A percentile compares a stretch with the other conserved stretches of the same genome.
These are phyloP conservation scores for Liposcelis brunnea DNA, from an alignment of 2,888 invertebrate genomes.

Conservation along the genomic window DNA sequence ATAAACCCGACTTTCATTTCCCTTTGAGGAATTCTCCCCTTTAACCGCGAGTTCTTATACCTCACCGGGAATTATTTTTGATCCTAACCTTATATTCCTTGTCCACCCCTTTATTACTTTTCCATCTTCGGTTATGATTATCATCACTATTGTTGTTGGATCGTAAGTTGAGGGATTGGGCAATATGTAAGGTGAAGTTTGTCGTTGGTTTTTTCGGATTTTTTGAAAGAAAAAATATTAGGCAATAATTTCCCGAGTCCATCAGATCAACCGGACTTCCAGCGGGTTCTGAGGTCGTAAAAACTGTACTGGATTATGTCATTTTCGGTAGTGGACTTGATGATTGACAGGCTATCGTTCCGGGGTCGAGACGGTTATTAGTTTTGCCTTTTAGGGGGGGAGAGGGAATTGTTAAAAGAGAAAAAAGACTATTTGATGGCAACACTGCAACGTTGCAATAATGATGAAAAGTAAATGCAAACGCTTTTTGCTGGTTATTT, in stretches of 20 bases:
- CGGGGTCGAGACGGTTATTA: too few species aligned
- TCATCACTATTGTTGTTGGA: not conserved
- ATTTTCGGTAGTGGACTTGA: conserved; percentile 2
- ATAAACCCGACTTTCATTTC: too few species aligned
- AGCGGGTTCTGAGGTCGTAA: too few species aligned
- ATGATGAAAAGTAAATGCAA: too few species aligned
- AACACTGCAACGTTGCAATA: too few species aligned
- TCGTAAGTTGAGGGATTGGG: not conserved
- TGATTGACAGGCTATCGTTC: conserved; percentile 7
- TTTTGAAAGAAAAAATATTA: conserved; percentile 2
- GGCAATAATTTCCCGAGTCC: conserved; percentile 7
- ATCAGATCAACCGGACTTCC: conserved; percentile 4
- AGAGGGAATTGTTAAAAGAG: too few species aligned
- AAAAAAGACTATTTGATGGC: too few species aligned
- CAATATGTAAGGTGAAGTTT: not conserved
- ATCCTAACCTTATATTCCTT: too few species aligned
- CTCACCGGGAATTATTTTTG: not conserved
- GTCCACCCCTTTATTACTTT: conserved; percentile 9
- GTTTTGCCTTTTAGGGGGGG: too few species aligned
- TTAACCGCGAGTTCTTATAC: not conserved
- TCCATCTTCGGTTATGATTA: conserved; percentile 10
- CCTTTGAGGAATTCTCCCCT: not conserved
- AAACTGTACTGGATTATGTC: conserved; percentile 8
- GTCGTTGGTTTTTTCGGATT: not conserved
- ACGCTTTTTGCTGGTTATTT: too few species aligned